Evolutionary conservation across 2,888 invertebrate genomes (phyloP), one percentile per base, ranked within the genome.

Genomic region (Sepioteuthis lessoniana): DNA sequence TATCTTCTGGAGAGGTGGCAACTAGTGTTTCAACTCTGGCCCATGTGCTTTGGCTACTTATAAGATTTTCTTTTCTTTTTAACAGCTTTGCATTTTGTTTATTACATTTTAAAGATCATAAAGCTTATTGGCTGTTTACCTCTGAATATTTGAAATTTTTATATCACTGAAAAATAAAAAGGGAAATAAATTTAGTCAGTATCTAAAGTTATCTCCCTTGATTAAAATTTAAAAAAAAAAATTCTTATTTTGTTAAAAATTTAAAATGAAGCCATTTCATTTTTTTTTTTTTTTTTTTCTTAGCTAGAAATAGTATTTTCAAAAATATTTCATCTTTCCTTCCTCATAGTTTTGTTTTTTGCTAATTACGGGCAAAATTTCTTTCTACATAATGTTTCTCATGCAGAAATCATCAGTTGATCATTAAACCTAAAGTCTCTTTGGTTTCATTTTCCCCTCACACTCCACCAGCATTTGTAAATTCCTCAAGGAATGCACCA

Each of bases 1-100:
- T 55, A 55, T 55, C n/a, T n/a, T 76, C 76, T 76, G n/a, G n/a
- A 76, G n/a, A n/a, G 76, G n/a, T n/a, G n/a, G 76, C n/a, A 76
- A 76, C 25, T 25, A 55, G 55, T 55, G 55, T 21, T 55, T 7
- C 55, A 55, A 25, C n/a, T n/a, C 76, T 76, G n/a, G 19, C 16
- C 76, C n/a, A 13, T 35, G 16, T 16, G 76, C n/a, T 76, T 76
- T n/a, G 76, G 19, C 76, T 76, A 25, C 60, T 8, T 19, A 55
- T 55, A 55, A 31, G 21, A 7, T 60, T 60, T 25, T 60, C 10
- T 19, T 55, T 55, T 55, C 25, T 25, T 21, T 21, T 55, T 55
- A 25, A 25, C 55, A 55, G 55, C 25, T 55, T 55, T 25, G 25
- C 76, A n/a, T 76, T 76, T 76, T 76, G 76, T 76, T 76, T 76